A percentile compares a stretch with the other conserved stretches of the same genome.
These are phyloP conservation scores for Drosophila pachea DNA, from an alignment of 1,140 invertebrate genomes.

Conservation along the genomic window DNA sequence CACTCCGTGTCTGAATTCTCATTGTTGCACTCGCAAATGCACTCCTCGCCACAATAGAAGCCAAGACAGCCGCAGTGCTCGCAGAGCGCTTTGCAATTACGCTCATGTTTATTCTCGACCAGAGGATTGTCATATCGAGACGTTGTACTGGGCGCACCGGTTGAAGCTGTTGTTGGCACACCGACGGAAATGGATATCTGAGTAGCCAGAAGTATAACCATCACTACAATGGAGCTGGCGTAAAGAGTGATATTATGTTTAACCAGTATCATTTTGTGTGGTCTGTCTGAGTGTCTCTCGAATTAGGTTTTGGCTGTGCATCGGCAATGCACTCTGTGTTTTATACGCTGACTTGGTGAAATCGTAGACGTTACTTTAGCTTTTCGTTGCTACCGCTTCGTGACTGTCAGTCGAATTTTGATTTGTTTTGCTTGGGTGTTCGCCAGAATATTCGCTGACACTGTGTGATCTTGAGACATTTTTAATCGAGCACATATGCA, in stretches of 20 bases:
- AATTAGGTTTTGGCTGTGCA: conserved; percentile 47
- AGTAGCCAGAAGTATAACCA: conserved; percentile 40
- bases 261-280: conserved; percentile 42
- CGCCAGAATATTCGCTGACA: conserved; percentile 66
- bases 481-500: conserved; percentile 50
- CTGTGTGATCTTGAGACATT: conserved; percentile 70
- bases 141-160: conserved; percentile 9
- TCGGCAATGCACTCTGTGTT: conserved; percentile 33
- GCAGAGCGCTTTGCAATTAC: conserved; percentile 72
- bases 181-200: conserved; percentile 25
- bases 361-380: conserved; percentile 54
- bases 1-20: conserved; percentile 71
- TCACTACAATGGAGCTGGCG: conserved; percentile 31
- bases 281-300: conserved; percentile 22
- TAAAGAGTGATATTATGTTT: conserved; percentile 21
- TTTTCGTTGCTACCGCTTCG: conserved; percentile 46
- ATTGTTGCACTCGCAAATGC: conserved; percentile 76
- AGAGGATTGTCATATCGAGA: conserved; percentile 46
- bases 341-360: conserved; percentile 72
- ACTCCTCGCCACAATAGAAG: conserved; percentile 78
- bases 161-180: not conserved
- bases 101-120: conserved; percentile 52
- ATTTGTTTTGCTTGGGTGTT: conserved; percentile 51
- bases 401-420: conserved; percentile 63
- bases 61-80: conserved; percentile 73